Percentiles rank a stretch among this genome's conserved stretches.
Evolutionary conservation across 2,888 invertebrate species (phyloP).

Genomic region (Acutogordius australiensis): DNA sequence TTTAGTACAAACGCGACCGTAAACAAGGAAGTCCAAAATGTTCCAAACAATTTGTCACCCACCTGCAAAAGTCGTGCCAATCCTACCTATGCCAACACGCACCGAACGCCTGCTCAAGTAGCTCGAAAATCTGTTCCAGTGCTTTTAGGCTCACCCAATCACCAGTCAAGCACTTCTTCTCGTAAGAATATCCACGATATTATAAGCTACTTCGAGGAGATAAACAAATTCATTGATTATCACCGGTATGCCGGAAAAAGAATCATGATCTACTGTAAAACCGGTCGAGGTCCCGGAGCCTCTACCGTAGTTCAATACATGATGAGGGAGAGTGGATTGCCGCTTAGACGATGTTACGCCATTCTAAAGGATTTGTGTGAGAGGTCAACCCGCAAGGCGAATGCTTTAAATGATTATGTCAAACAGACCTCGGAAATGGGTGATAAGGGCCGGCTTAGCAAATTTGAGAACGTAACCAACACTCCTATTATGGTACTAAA

Average conservation of each 20-base stretch:
- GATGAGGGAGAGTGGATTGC: neutral
- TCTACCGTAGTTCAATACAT: neutral
- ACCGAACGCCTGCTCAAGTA: too few relatives aligned
- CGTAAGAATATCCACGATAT: neutral
- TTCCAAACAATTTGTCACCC: neutral
- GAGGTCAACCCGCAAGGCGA: neutral
- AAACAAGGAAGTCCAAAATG: neutral
- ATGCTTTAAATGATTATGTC: too few relatives aligned
- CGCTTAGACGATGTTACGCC: neutral
- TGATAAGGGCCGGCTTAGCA: neutral
- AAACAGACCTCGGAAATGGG: too few relatives aligned
- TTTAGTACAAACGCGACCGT: neutral
- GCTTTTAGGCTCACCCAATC: too few relatives aligned
- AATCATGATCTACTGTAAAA: neutral
- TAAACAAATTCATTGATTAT: neutral
- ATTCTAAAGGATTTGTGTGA: neutral
- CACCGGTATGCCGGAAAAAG: neutral
- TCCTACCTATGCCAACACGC: too few relatives aligned
- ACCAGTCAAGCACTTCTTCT: neutral
- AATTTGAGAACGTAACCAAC: too few relatives aligned
- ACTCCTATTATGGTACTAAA: too few relatives aligned
- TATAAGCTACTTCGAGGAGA: neutral
- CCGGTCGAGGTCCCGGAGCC: neutral
- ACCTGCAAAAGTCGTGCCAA: too few relatives aligned
- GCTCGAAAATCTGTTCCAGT: too few relatives aligned